Base-by-base conservation (phyloP, 2,888 invertebrate species). In the Cryptus viduatorius region DNA sequence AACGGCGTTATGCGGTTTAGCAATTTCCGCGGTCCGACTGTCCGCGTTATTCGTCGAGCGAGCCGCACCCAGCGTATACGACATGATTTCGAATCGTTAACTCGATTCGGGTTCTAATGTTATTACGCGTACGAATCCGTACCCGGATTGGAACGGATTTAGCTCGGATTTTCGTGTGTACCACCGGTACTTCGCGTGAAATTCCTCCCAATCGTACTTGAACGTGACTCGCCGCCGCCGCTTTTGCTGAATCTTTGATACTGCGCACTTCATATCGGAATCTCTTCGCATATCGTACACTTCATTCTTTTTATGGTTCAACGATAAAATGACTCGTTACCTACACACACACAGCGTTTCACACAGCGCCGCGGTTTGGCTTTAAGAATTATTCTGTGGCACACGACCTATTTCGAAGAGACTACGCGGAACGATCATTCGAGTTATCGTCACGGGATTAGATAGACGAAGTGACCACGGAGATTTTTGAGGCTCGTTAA, bases 81-180 rank as follows among this genome's bases (percentile, higher is more conserved):
- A 88, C 59, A 24, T 44, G 42, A 53, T 69, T 69, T 61, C 48
- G 50, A 79, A 69, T 90, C 86, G 87, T 89, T 90, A 88, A 89
- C 87, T 82, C 86, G 85, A 89, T 89, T 50, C 59, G 19, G 16
- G 14, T 64, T 64, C 64, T 84, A 88, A 89, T 84, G 83, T 86
- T 86, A 85, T 89, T 89, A 86, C 87, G 83, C 73, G 79, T 83
- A 86, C 86, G 88, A 88, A 86, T 87, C 86, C 79, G 16, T n/a
- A 67, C 79, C 73, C 71, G 83, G 89, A 88, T 88, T 86, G 79
- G 86, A 89, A 89, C 79, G 83, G 87, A 87, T 89, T 88, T 86
- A 82, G 76, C 42, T 76, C 71, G 48, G 42, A 68, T 84, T 79
- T 75, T 59, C 56, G 56, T 69, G n/a, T 48, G 65, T 42, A 67